These are phyloP conservation scores for Zele albiditarsus DNA, from an alignment of 2,888 invertebrate species.

Conservation along the genomic window DNA sequence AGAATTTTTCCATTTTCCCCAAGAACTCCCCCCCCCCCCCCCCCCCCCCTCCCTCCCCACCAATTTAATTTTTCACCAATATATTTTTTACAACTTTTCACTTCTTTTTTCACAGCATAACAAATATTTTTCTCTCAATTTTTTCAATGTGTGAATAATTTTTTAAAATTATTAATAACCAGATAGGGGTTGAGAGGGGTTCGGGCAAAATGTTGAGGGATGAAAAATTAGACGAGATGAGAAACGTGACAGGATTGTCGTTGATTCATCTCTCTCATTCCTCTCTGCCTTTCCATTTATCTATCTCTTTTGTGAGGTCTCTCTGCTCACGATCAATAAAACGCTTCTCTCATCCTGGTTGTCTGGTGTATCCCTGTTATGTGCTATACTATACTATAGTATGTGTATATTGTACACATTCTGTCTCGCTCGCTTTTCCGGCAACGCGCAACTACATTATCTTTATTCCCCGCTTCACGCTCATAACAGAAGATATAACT, in stretches of 20 bases:
- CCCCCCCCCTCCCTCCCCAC: not conserved
- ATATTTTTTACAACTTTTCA: not conserved
- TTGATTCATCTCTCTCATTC: not conserved
- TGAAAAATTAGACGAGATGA: not conserved
- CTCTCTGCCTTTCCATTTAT: constrained; percentile 8
- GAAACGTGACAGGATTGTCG: not conserved
- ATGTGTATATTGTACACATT: too few relatives aligned
- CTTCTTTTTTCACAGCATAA: not conserved
- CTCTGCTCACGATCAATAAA: constrained; percentile 2
- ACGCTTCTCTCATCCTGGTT: not conserved
- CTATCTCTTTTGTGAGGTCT: constrained; percentile 16
- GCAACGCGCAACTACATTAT: constrained; percentile 13
- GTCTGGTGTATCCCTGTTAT: not conserved
- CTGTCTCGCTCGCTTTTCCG: not conserved
- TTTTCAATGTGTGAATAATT: not conserved
- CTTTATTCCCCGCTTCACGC: not conserved
- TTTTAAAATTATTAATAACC: not conserved
- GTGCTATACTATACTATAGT: too few relatives aligned
- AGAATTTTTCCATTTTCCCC: not conserved
- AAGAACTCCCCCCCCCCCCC: too few relatives aligned
- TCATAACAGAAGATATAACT: not conserved
- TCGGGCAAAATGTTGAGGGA: too few relatives aligned
- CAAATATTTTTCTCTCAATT: not conserved
- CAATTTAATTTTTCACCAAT: not conserved
- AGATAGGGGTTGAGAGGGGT: too few relatives aligned